Percentiles rank a stretch among this genome's conserved stretches.
These are phyloP conservation scores for Mus spicilegus DNA, from an alignment of 2,113 vertebrate genomes.

Conservation along the genomic window DNA sequence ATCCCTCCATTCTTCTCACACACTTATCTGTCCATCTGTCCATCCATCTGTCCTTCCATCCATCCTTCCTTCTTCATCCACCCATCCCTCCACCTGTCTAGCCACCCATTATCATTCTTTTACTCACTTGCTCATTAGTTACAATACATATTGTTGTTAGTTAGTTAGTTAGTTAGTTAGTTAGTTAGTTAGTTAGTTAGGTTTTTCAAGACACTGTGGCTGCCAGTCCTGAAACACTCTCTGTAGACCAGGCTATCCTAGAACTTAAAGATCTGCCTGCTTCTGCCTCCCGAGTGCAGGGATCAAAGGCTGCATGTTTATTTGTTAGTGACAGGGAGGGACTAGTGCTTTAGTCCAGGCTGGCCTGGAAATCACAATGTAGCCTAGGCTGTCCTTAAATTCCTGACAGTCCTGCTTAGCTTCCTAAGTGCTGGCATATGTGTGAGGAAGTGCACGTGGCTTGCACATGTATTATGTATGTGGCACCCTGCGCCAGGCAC, in stretches of 20 bases:
- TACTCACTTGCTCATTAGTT: neutral
- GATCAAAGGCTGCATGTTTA: neutral
- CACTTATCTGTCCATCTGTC: neutral
- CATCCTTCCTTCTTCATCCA: neutral
- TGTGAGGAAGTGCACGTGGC: neutral
- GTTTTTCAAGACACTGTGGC: neutral
- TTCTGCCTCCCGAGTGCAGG: neutral
- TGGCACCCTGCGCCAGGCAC: neutral
- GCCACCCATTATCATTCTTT: neutral
- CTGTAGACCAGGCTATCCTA: neutral
- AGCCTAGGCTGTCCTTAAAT: neutral
- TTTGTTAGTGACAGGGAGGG: neutral
- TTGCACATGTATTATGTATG: neutral
- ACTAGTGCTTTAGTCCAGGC: neutral
- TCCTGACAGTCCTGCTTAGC: neutral
- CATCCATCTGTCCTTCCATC: neutral
- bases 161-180: too few species aligned
- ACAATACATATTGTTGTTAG: neutral
- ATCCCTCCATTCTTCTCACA: too few species aligned
- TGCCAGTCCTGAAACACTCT: neutral
- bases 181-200: neutral
- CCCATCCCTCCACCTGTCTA: too few species aligned
- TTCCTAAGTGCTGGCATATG: neutral
- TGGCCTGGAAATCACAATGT: neutral
- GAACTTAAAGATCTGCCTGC: neutral